phyloP scores from a whole-genome alignment of 2,797 vertebrate genomes.

The Lindbergichthys nudifrons region DNA sequence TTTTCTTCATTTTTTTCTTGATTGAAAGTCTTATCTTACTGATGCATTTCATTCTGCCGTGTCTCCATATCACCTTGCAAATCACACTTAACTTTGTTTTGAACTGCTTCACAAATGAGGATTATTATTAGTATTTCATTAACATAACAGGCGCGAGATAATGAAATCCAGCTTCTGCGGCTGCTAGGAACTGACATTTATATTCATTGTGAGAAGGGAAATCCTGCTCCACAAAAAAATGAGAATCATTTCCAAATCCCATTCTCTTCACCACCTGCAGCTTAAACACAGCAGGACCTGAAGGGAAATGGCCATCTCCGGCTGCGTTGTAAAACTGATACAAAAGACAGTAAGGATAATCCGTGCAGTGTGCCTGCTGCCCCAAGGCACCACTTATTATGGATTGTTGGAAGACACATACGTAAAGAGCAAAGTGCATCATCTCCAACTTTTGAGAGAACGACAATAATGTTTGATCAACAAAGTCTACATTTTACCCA shows the following conservation, averaged over 20 bases:
- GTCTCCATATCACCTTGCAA: neutral
- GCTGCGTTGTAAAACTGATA: conserved; percentile 60
- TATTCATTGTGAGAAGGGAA: conserved; percentile 40
- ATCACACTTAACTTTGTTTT: conserved; percentile 22
- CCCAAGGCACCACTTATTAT: conserved; percentile 52
- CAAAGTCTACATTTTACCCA: conserved; percentile 13
- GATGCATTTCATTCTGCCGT: neutral
- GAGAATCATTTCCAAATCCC: conserved; percentile 53
- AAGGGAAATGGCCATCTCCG: conserved; percentile 48
- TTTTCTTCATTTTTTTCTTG: neutral
- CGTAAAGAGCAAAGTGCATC: neutral
- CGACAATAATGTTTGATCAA: conserved; percentile 26
- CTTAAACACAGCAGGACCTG: conserved; percentile 59
- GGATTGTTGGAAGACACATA: conserved; percentile 50
- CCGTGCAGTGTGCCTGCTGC: conserved; percentile 44
- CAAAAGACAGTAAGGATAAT: conserved; percentile 44
- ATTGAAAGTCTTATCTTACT: neutral
- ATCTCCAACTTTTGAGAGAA: conserved; percentile 18
- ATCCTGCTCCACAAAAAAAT: conserved; percentile 20
- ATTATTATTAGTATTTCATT: conserved; percentile 29
- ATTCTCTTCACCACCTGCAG: conserved; percentile 63
- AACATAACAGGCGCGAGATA: conserved; percentile 13
- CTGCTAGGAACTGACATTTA: conserved; percentile 31
- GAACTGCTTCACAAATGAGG: conserved; percentile 14
- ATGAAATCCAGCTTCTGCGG: conserved; percentile 18